Conservation (phyloP, 2,797 vertebrate species). For the Coreius guichenoti region DNA sequence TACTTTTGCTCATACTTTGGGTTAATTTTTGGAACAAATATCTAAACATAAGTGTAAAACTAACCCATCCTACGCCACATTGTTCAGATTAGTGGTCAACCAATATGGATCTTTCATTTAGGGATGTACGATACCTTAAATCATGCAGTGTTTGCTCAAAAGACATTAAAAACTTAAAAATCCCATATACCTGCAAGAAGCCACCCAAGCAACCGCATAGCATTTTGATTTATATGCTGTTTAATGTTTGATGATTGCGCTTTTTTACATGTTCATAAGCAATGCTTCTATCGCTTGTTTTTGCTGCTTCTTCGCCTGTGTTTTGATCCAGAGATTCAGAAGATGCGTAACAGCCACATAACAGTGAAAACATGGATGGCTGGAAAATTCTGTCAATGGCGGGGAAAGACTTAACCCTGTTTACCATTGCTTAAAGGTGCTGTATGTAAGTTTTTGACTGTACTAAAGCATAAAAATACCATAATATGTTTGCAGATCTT, state of each 20-base stretch:
- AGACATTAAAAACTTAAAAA: neutral
- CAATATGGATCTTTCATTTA: neutral
- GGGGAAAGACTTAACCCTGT: neutral
- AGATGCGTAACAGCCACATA: neutral
- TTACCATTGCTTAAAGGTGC: too few relatives aligned
- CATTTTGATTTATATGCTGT: neutral
- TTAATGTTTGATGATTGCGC: neutral
- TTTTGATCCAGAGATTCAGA: neutral
- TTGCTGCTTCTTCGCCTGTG: neutral
- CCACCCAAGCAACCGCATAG: neutral
- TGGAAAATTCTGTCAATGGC: neutral
- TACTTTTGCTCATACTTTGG: neutral
- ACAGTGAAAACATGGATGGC: neutral
- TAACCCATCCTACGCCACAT: too few relatives aligned
- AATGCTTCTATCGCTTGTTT: neutral
- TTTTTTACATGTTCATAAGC: neutral
- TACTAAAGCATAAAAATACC: too few relatives aligned
- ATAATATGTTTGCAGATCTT: too few relatives aligned
- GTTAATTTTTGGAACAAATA: neutral
- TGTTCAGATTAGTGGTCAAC: neutral
- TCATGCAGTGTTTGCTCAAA: neutral
- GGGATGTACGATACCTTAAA: neutral
- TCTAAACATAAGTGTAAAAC: neutral
- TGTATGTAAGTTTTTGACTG: too few relatives aligned
- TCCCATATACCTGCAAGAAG: neutral